Percentiles rank a stretch among this genome's conserved stretches.
These are phyloP conservation scores for Drosophila austrosaltans DNA, from an alignment of 2,888 invertebrate species.

Conservation along the genomic window DNA sequence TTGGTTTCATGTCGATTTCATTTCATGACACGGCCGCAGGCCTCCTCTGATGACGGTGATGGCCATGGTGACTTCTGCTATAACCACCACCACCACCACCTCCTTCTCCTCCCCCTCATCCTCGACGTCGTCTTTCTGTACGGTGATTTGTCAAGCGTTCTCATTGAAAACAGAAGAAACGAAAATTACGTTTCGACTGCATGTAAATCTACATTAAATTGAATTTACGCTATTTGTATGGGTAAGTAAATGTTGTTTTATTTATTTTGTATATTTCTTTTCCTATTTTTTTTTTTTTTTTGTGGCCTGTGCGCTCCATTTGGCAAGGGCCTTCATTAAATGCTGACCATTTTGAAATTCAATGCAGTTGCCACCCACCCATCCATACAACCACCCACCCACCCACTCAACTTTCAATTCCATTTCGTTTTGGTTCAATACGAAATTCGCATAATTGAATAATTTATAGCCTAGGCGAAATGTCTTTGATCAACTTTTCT, in stretches of 20 bases:
- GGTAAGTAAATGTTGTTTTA: conserved; percentile 26
- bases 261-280: conserved; percentile 14
- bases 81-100: too few species aligned
- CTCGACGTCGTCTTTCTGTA: conserved; percentile 18
- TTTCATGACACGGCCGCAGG: conserved; percentile 75
- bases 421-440: conserved; percentile 27
- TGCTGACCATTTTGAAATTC: conserved; percentile 76
- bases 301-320: conserved; percentile 52
- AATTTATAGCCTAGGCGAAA: conserved; percentile 61
- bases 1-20: conserved; percentile 79
- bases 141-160: conserved; percentile 75
- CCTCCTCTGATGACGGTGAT: conserved; percentile 26
- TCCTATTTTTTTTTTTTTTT: conserved; percentile 23
- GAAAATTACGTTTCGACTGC: conserved; percentile 53
- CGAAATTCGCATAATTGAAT: conserved; percentile 73
- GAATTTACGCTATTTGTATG: conserved; percentile 55
- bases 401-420: conserved; percentile 20
- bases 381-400: conserved; percentile 24
- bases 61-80: background rate
- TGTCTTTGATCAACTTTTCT: conserved; percentile 51
- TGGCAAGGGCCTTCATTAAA: conserved; percentile 69
- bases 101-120: conserved; percentile 6
- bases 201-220: conserved; percentile 76
- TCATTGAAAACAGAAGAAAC: conserved; percentile 46
- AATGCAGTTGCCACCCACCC: conserved; percentile 62